These are phyloP conservation scores for Pentalonia nigronervosa DNA, from an alignment of 1,140 invertebrate genomes.

Conservation along the genomic window DNA sequence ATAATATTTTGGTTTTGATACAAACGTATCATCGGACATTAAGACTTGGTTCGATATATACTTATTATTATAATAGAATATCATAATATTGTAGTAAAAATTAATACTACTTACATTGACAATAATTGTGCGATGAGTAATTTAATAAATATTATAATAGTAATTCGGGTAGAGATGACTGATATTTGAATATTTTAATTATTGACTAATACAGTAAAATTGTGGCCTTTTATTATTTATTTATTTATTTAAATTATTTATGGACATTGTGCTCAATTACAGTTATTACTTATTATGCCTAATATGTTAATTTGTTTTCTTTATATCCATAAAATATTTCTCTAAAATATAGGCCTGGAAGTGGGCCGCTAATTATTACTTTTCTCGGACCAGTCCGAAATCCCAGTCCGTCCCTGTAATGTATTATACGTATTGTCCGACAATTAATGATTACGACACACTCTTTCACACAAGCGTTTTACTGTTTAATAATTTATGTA, in stretches of 20 bases:
- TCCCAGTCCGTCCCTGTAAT: not conserved
- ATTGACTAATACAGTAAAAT: not conserved
- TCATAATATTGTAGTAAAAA: no score
- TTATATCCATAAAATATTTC: not conserved
- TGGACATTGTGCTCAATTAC: no score
- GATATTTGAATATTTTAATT: not conserved
- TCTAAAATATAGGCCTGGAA: not conserved
- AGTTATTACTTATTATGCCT: no score
- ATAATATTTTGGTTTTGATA: no score
- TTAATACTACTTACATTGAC: no score
- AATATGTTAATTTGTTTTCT: not conserved
- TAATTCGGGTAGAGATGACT: not conserved
- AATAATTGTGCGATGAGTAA: not conserved
- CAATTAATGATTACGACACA: not conserved
- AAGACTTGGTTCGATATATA: no score
- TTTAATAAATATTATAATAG: not conserved
- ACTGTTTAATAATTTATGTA: not conserved
- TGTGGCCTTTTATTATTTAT: not conserved
- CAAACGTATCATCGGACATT: no score
- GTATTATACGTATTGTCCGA: not conserved
- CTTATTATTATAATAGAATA: no score
- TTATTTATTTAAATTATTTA: no score
- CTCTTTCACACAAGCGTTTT: not conserved
- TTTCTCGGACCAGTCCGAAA: not conserved
- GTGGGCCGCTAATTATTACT: not conserved